These are phyloP conservation scores for Platycheirus rosarum DNA, from an alignment of 2,888 invertebrate genomes.

Conservation along the genomic window DNA sequence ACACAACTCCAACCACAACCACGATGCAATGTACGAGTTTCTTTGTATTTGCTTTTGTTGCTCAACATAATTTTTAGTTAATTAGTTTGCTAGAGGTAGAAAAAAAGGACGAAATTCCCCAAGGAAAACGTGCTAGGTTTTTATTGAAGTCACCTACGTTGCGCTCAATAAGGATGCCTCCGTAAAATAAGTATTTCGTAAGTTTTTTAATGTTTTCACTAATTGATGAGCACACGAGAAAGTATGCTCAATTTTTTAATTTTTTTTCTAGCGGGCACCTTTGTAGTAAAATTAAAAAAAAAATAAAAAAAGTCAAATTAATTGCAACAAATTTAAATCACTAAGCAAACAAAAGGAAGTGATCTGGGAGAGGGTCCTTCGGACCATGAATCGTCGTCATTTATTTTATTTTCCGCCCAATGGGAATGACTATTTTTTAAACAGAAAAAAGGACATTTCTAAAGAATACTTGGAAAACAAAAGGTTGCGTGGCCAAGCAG, in stretches of 20 bases:
- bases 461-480: conserved; percentile 27
- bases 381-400: conserved; percentile 43
- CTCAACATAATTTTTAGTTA: conserved; percentile 56
- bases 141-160: conserved; percentile 1
- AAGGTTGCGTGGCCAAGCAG: conserved; percentile 25
- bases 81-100: conserved; percentile 45
- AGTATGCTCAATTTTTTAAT: conserved; percentile 16
- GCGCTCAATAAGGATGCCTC: conserved; percentile 19
- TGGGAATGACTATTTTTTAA: conserved; percentile 64
- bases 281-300: conserved; percentile 9
- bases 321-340: conserved; percentile 72
- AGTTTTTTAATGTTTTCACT: conserved; percentile 21
- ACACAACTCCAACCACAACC: too few relatives aligned
- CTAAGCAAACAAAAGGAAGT: conserved; percentile 59
- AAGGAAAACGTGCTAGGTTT: conserved; percentile 32
- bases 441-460: conserved; percentile 18
- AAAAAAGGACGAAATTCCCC: not conserved
- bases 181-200: conserved; percentile 1
- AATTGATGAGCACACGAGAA: conserved; percentile 24
- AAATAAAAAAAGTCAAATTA: conserved; percentile 38
- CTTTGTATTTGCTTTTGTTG: conserved; percentile 32
- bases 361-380: conserved; percentile 42
- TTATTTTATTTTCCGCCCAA: conserved; percentile 32
- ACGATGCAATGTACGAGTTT: conserved; percentile 10
- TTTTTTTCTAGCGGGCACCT: conserved; percentile 7